A percentile compares a stretch with the other conserved stretches of the same genome.
Conservation (phyloP, 2,797 vertebrate species). For the Hoplostethus atlanticus region DNA sequence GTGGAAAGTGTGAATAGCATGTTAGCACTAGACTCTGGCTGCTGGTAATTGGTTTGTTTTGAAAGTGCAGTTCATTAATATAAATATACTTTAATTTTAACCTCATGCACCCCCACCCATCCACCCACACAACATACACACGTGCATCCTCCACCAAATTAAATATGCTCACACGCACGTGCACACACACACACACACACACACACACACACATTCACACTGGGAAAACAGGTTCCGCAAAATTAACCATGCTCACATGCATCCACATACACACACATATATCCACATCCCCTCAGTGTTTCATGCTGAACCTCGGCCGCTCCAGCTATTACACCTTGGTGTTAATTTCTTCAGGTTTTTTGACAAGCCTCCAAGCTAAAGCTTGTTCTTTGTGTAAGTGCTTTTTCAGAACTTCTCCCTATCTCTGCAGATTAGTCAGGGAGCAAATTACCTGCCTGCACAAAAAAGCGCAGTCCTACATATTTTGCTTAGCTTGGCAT, state of each 20-base stretch:
- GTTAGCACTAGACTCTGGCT: not conserved
- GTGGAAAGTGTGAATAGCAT: too few species aligned
- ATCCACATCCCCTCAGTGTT: constrained; percentile 20
- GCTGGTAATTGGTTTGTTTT: not conserved
- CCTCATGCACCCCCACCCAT: not conserved
- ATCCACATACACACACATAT: constrained; percentile 31
- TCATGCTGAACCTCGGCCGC: constrained; percentile 46
- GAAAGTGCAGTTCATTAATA: not conserved
- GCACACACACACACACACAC: constrained; percentile 14
- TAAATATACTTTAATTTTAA: not conserved
- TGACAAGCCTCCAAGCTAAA: constrained; percentile 67
- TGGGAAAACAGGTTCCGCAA: not conserved
- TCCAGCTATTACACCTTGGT: constrained; percentile 73
- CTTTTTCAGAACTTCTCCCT: constrained; percentile 80
- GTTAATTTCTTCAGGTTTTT: constrained; percentile 74
- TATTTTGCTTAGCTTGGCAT: constrained; percentile 72
- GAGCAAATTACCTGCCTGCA: constrained; percentile 82
- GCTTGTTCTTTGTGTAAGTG: constrained; percentile 73
- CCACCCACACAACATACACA: constrained; percentile 16
- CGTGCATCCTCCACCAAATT: constrained; percentile 7
- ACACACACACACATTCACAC: not conserved
- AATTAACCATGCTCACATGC: constrained; percentile 6
- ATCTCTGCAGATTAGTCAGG: constrained; percentile 84
- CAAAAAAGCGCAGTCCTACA: constrained; percentile 77
- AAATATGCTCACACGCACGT: constrained; percentile 45